Base-by-base conservation (phyloP, 2,797 vertebrate species). In the Rhabdomys pumilio region DNA sequence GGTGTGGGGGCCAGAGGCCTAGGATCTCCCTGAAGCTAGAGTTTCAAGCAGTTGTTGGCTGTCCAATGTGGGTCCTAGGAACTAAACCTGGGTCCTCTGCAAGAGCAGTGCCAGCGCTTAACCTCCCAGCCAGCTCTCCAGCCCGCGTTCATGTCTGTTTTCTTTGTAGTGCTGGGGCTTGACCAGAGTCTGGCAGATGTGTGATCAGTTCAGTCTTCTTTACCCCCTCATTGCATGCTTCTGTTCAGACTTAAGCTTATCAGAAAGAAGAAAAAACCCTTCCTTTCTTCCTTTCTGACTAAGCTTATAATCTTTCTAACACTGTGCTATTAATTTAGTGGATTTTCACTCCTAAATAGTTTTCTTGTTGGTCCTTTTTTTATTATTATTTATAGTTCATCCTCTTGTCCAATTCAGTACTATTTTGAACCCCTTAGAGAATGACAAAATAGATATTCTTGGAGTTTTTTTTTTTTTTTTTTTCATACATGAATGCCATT, bases 391-490 rank as follows among this genome's bases (percentile, higher is more conserved):
- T 31, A 84, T 65, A 50, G 13, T 91, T 83, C 81, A 1, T 12
- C 0, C 77, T 79, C 19, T 90, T 3, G 9, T 65, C 4, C 61
- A 81, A 13, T 96, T 93, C 34, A 72, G 0, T 84, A 41, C 89
- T 92, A 57, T 76, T 96, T 92, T 96, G 92, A 92, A 86, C 20
- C 15, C 34, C 0, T 50, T 29, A 41, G 69, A 57, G 50, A 93
- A 83, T 55, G 79, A 91, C 69, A 97, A 55, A 89, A 77, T 84
- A 76, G 89, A 19, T 69, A 44, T 90, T 77, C 53, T 50, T 14
- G 83, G 6, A 2, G 4, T 76, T 88, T 87, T 38, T 38, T 14
- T 14, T 88, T 87, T 88, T 87, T 14, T 14, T 53, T 80, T 93
- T 55, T 55, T 26, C 47, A 90, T 57, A 86, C 55, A 65, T 57